Evolutionary conservation across 2,888 invertebrate genomes (phyloP), one percentile per base, ranked within the genome.

Genomic region (Ptychoptera albimana): DNA sequence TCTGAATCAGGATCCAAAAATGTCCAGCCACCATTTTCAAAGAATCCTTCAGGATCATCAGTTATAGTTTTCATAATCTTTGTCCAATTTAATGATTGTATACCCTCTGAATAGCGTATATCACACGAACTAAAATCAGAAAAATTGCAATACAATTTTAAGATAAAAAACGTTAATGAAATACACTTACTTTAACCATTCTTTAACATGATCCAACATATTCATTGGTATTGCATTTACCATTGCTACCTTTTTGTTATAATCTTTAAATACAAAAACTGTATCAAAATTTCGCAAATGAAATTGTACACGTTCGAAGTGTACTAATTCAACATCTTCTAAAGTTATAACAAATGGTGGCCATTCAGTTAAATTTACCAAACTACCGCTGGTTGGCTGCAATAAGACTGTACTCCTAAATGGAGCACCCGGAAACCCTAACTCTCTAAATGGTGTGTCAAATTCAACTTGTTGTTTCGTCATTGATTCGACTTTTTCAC

Each of bases 21-120:
- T 37, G 86, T 87, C 98, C 98, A 99, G 14, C 98, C 98, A 12
- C 98, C 97, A 54, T 82, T 87, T 47, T 94, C 94, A 61, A 99
- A 98, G 75, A 99, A 99, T 1, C 91, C 93, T 58, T 93, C 93
- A 0, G 96, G 92, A 66, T 99, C 97, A 60, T 98, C 97, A 0
- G 87, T 87, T 55, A 99, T 97, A 0, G 97, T 97, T 69, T 98
- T 98, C 98, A 99, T 98, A 53, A 99, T 96, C 66, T 98, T 98
- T 1, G 86, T 80, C 98, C 98, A 99, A 68, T 99, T 98, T 55
- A 99, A 73, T 1, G 94, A 93, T 63, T 98, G 97, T 44, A 97
- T 86, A 56, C 98, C 98, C 66, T 99, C 98, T 0, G 94, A 87
- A 66, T 97, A 99, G 37, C 88, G 81, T 53, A 96, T 92, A 59